Conservation (phyloP, 53 echinoderm and acorn worm genomes). For the Paracentrotus lividus region DNA sequence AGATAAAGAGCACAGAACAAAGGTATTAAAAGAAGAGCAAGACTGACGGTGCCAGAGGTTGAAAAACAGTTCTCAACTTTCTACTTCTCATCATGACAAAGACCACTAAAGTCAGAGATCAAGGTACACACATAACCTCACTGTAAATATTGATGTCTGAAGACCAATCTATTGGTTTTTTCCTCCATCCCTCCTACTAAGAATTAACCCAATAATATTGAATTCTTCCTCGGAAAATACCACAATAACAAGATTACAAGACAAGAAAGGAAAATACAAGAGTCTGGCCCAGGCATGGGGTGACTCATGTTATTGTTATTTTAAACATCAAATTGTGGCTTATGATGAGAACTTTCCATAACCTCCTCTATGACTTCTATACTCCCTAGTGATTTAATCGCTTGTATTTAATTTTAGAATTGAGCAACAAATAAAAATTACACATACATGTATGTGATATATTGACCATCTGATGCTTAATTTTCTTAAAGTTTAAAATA, state of each 20-base stretch:
- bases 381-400: too few species aligned
- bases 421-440: not conserved
- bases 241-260: not conserved
- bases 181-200: slow-evolving; percentile 11
- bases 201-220: not conserved
- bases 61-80: not conserved
- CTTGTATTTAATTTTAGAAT: not conserved
- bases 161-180: not conserved
- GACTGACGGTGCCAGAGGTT: too few species aligned
- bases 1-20: too few species aligned
- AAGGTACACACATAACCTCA: not conserved
- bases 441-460: not conserved
- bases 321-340: not conserved
- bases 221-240: slow-evolving; percentile 7
- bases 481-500: too few species aligned
- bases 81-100: not conserved
- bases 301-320: slow-evolving; percentile 22
- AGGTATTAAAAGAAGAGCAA: too few species aligned
- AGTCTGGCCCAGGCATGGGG: not conserved
- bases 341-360: not conserved
- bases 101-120: not conserved
- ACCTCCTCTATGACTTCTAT: not conserved
- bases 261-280: slow-evolving; percentile 5
- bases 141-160: slow-evolving; percentile 19
- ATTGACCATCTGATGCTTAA: too few species aligned